A percentile compares a stretch with the other conserved stretches of the same genome.
Evolutionary conservation across 2,888 invertebrate genomes (phyloP).

Genomic region (Diloba caeruleocephala): DNA sequence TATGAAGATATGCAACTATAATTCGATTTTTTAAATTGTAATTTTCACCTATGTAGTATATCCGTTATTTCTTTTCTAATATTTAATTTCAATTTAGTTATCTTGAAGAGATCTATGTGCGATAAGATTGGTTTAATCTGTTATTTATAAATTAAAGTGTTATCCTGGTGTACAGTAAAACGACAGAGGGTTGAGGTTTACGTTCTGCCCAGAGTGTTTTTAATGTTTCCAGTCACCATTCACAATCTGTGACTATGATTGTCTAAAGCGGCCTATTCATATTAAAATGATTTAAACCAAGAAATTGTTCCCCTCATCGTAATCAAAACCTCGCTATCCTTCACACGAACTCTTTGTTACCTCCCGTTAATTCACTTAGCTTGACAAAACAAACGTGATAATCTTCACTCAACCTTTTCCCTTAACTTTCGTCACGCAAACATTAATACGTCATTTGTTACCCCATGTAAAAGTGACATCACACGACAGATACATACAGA

Average conservation of each 20-base stretch:
- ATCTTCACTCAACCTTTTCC: slow-evolving; percentile 26
- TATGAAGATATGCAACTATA: too few relatives aligned
- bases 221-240: too few relatives aligned
- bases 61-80: too few relatives aligned
- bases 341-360: slow-evolving; percentile 14
- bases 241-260: not conserved
- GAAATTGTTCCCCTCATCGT: slow-evolving; percentile 3
- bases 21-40: too few relatives aligned
- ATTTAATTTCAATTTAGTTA: too few relatives aligned
- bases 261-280: not conserved
- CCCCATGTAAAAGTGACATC: slow-evolving; percentile 30
- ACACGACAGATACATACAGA: slow-evolving; percentile 17
- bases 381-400: slow-evolving; percentile 22
- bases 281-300: slow-evolving; percentile 19
- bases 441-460: slow-evolving; percentile 35
- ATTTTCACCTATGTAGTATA: too few relatives aligned
- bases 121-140: too few relatives aligned
- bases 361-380: slow-evolving; percentile 29
- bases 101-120: too few relatives aligned
- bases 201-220: too few relatives aligned
- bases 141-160: too few relatives aligned
- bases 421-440: slow-evolving; percentile 34
- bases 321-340: slow-evolving; percentile 19
- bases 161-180: too few relatives aligned
- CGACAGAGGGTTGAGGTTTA: too few relatives aligned